Evolutionary conservation across 2,888 invertebrate species (phyloP).

Genomic region (Sthenelais limicola): DNA sequence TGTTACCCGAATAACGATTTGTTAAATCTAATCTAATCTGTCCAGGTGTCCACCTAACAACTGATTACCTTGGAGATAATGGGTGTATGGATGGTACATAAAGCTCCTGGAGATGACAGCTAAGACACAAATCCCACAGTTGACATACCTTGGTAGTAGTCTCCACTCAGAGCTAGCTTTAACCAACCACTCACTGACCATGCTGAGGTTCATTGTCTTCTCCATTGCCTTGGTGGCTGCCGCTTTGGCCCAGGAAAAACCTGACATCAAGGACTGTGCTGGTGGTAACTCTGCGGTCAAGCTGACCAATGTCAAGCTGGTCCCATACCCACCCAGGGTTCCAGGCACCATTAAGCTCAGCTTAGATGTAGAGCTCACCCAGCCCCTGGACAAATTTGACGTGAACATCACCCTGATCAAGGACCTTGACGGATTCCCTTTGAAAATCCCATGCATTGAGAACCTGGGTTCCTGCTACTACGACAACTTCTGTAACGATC

Average conservation of each 20-base stretch:
- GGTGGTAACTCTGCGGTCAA: conserved; percentile 10
- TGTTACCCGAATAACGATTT: no score
- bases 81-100: no score
- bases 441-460: conserved; percentile 12
- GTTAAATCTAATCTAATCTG: no score
- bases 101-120: no score
- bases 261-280: conserved; percentile 2
- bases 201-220: neutral
- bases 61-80: no score
- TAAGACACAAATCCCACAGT: no score
- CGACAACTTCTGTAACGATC: neutral
- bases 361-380: conserved; percentile 5
- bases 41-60: no score
- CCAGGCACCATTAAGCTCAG: conserved; percentile 2
- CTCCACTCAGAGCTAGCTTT: no score
- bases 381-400: neutral
- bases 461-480: conserved; percentile 21
- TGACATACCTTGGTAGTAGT: no score
- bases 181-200: neutral
- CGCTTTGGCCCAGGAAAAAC: neutral
- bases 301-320: neutral
- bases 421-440: conserved; percentile 21
- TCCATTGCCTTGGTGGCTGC: neutral
- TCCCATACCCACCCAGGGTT: conserved; percentile 1
- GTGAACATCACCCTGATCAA: conserved; percentile 9